Percentiles rank a stretch among this genome's conserved stretches.
These are phyloP conservation scores for Amniataba percoides DNA, from an alignment of 2,797 vertebrate genomes.

Conservation along the genomic window DNA sequence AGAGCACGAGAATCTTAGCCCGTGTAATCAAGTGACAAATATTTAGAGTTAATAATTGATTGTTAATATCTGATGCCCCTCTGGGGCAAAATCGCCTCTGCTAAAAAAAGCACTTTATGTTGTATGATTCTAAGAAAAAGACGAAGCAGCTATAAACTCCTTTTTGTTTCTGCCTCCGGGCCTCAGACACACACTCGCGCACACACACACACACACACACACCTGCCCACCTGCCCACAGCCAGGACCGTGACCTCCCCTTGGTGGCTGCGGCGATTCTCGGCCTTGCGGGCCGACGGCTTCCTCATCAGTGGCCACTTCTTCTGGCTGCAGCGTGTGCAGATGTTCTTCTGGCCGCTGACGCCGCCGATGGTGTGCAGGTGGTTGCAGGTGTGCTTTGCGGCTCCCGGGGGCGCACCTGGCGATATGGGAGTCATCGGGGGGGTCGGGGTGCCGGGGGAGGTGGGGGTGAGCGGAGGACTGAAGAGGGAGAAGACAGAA, in stretches of 20 bases:
- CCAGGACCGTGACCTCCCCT: conserved; percentile 93
- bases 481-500: conserved; percentile 13
- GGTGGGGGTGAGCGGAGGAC: conserved; percentile 73
- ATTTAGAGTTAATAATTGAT: conserved; percentile 55
- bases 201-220: conserved; percentile 35
- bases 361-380: conserved; percentile 94
- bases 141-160: not conserved
- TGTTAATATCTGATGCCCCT: not conserved
- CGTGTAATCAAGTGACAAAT: conserved; percentile 16
- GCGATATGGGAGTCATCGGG: conserved; percentile 86
- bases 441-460: conserved; percentile 73
- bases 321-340: conserved; percentile 94
- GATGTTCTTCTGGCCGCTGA: conserved; percentile 86
- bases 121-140: not conserved
- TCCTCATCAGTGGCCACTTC: conserved; percentile 92
- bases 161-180: not conserved
- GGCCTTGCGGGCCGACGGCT: conserved; percentile 79
- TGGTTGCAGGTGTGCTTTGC: conserved; percentile 92
- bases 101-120: conserved; percentile 3
- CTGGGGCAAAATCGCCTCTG: not conserved
- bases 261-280: conserved; percentile 83
- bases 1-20: not conserved
- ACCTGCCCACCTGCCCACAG: conserved; percentile 97
- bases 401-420: conserved; percentile 83
- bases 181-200: conserved; percentile 17